Conservation (phyloP, 64 coral and sea anemone genomes). For the Porites australiensis region DNA sequence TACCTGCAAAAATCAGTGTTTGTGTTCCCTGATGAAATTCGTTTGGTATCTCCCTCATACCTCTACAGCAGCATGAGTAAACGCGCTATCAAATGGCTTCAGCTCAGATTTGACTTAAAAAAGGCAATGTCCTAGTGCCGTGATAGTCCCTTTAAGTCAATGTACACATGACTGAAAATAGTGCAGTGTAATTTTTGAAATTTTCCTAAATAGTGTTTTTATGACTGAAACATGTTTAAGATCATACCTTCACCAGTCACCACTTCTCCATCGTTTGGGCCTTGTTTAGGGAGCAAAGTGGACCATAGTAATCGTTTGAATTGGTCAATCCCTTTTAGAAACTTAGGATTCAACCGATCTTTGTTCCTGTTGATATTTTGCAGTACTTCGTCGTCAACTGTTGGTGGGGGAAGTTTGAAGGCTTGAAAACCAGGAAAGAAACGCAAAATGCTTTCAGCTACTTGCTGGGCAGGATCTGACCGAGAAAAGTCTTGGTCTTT, state of each 20-base stretch:
- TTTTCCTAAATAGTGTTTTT: too few relatives aligned
- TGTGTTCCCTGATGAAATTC: too few relatives aligned
- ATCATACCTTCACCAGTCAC: slow-evolving; percentile 33
- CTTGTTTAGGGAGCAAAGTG: background rate
- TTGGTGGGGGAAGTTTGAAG: slow-evolving; percentile 71
- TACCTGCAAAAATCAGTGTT: too few relatives aligned
- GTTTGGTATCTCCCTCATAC: too few relatives aligned
- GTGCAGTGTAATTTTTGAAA: too few relatives aligned
- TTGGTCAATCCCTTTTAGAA: background rate
- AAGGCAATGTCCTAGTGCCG: too few relatives aligned
- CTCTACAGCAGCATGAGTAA: too few relatives aligned
- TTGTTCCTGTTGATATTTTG: slow-evolving; percentile 23
- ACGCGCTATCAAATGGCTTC: too few relatives aligned
- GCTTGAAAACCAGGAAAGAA: slow-evolving; percentile 85
- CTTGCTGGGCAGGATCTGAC: slow-evolving; percentile 18
- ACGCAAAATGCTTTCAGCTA: slow-evolving; percentile 74
- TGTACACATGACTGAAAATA: too few relatives aligned
- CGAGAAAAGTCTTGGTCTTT: slow-evolving; percentile 22
- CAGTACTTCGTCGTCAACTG: slow-evolving; percentile 47
- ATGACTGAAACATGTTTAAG: too few relatives aligned
- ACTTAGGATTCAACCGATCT: background rate
- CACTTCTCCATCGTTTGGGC: slow-evolving; percentile 27
- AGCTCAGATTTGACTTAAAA: too few relatives aligned
- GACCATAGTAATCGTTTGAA: slow-evolving; percentile 14
- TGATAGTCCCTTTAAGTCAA: too few relatives aligned